Conservation (phyloP, 2,113 vertebrate genomes). For the Ardeotis arabs region DNA sequence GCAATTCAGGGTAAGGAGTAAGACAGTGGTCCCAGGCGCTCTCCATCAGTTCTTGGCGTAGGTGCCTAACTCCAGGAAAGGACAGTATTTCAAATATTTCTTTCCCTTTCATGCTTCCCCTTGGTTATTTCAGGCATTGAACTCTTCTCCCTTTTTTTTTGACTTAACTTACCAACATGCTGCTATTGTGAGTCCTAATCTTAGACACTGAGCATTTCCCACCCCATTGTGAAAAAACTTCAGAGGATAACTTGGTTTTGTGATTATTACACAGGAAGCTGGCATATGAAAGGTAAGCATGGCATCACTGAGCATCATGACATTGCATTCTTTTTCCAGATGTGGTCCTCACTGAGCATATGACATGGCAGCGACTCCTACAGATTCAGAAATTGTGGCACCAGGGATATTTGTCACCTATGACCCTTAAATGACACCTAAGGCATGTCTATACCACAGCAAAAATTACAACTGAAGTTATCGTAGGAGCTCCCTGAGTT, state of each 20-base stretch:
- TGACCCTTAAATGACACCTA: neutral
- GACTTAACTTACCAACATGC: neutral
- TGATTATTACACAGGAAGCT: neutral
- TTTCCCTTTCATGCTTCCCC: neutral
- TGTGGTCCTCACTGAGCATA: neutral
- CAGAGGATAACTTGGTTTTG: neutral
- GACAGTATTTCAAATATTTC: neutral
- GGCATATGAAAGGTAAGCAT: neutral
- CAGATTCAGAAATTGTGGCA: neutral
- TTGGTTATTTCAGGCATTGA: neutral
- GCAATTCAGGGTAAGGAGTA: neutral
- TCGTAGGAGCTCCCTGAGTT: neutral
- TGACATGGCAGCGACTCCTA: neutral
- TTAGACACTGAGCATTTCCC: neutral
- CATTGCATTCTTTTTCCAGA: neutral
- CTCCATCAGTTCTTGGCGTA: neutral
- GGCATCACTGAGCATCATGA: neutral
- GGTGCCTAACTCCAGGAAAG: neutral
- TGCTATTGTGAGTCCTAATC: neutral
- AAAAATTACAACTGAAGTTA: neutral
- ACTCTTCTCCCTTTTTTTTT: neutral
- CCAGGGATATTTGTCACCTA: neutral
- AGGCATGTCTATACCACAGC: neutral
- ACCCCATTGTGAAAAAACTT: neutral
- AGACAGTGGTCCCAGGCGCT: neutral